phyloP scores from a whole-genome alignment of 2,888 invertebrate species.

The Eubasilissa splendida region DNA sequence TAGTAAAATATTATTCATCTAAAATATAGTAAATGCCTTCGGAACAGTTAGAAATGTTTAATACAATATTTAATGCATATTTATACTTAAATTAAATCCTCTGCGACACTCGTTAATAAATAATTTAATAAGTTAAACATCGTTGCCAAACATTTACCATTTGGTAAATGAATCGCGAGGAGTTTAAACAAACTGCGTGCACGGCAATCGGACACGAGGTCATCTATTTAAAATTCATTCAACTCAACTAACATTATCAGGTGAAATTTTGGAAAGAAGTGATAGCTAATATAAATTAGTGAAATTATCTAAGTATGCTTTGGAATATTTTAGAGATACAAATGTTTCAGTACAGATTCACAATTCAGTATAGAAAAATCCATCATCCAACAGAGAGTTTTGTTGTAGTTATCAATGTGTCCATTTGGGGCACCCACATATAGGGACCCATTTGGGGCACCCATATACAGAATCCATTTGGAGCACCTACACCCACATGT shows the following conservation, averaged over 20 bases:
- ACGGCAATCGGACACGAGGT: too few relatives aligned
- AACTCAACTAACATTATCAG: background rate
- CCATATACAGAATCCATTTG: too few relatives aligned
- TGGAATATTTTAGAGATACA: constrained; percentile 13
- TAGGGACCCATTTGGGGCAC: background rate
- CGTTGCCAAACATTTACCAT: constrained; percentile 6
- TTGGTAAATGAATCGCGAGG: constrained; percentile 7
- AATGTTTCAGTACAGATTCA: constrained; percentile 14
- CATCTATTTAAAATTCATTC: background rate
- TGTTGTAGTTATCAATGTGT: background rate
- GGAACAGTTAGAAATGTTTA: background rate
- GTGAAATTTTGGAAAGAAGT: background rate
- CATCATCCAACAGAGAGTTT: background rate
- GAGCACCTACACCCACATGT: background rate
- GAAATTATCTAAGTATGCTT: constrained; percentile 1
- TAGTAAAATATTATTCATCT: background rate
- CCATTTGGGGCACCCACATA: background rate
- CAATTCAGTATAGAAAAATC: background rate
- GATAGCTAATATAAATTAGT: background rate
- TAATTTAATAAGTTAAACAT: constrained; percentile 1
- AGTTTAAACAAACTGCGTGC: background rate
- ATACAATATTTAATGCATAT: background rate
- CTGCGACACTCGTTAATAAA: background rate
- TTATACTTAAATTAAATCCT: background rate
- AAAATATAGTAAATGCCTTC: background rate